phyloP scores from a whole-genome alignment of 2,113 vertebrate species.

The Pogonocichla stellata region DNA sequence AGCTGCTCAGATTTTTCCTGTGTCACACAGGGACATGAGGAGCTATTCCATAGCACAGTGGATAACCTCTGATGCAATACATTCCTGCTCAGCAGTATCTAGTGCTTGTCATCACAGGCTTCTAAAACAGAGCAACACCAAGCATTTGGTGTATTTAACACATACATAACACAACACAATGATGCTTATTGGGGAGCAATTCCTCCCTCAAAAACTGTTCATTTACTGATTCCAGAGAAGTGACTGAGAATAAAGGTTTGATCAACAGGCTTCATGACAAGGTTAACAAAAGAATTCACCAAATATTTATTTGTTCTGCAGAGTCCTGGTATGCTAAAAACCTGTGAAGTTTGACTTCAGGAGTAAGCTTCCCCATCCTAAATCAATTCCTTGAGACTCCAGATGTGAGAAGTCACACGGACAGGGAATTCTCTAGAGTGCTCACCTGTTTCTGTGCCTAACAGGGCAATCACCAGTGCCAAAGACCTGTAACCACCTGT shows the following conservation, averaged over 20 bases:
- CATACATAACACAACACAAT: background rate
- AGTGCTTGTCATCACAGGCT: background rate
- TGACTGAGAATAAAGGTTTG: background rate
- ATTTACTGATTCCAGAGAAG: background rate
- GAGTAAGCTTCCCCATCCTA: background rate
- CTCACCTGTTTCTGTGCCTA: background rate
- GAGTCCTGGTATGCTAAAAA: background rate
- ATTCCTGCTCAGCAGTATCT: background rate
- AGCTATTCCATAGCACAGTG: background rate
- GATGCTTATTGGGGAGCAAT: background rate
- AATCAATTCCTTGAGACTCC: background rate
- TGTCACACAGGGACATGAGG: background rate
- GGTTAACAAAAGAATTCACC: background rate
- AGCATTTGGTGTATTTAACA: background rate
- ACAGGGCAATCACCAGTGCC: background rate
- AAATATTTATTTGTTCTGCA: background rate
- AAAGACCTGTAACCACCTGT: rapidly evolving
- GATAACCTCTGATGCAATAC: background rate
- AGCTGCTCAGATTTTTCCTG: background rate
- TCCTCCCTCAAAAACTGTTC: background rate
- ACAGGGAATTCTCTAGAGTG: background rate
- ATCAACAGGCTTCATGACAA: background rate
- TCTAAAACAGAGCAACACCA: background rate
- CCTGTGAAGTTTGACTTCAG: background rate
- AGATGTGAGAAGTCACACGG: background rate